Evolutionary conservation across 2,888 invertebrate species (phyloP).

Genomic region (Eupithecia abbreviata): DNA sequence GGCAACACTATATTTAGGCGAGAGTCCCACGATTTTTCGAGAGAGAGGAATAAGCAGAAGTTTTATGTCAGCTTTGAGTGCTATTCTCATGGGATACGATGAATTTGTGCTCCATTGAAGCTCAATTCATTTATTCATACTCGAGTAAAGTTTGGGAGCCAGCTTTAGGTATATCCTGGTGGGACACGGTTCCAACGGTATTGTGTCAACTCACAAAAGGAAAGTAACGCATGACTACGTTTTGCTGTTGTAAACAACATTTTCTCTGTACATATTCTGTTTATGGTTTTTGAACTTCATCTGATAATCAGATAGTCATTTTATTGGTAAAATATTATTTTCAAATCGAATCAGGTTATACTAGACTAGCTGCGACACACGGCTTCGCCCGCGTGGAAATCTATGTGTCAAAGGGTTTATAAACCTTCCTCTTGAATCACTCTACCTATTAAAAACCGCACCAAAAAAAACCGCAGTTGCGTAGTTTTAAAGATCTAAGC

Average conservation of each 20-base stretch:
- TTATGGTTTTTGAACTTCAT: not conserved
- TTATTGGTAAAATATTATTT: too few species aligned
- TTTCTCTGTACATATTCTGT: not conserved
- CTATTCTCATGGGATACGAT: not conserved
- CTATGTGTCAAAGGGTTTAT: too few species aligned
- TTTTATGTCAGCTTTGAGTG: slow-evolving; percentile 3
- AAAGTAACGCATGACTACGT: not conserved
- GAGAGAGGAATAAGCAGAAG: not conserved
- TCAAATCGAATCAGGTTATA: too few species aligned
- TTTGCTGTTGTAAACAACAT: not conserved
- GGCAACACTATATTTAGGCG: not conserved
- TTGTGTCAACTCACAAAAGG: not conserved
- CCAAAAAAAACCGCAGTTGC: too few species aligned
- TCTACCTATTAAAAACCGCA: too few species aligned
- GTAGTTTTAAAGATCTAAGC: too few species aligned
- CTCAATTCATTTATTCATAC: slow-evolving; percentile 15
- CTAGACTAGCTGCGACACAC: too few species aligned
- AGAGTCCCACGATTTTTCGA: not conserved
- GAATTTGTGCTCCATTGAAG: slow-evolving; percentile 10
- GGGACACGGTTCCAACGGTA: not conserved
- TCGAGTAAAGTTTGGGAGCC: slow-evolving; percentile 1
- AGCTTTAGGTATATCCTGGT: not conserved
- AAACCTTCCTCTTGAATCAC: too few species aligned
- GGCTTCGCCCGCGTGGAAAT: too few species aligned
- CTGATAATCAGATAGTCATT: too few species aligned